phyloP scores from a whole-genome alignment of 2,888 invertebrate species.

The Aricia artaxerxes region DNA sequence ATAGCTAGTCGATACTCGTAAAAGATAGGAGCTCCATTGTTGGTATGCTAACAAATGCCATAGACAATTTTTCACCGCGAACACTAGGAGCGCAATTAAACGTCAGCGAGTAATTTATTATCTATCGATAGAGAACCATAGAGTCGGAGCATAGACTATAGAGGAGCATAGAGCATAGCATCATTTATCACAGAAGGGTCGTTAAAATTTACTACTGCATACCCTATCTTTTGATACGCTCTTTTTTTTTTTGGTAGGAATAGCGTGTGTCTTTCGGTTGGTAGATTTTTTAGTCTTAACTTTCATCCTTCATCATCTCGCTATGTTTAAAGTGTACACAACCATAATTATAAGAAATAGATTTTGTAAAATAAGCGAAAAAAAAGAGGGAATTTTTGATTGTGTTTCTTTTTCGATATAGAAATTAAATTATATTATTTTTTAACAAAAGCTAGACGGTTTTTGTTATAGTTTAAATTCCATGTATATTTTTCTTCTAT shows the following conservation, averaged over 20 bases:
- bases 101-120: conserved; percentile 58
- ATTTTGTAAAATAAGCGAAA: no score
- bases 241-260: neutral
- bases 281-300: neutral
- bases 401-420: no score
- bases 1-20: conserved; percentile 14
- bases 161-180: neutral
- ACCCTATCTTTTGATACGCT: conserved; percentile 2
- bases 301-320: neutral
- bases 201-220: conserved; percentile 26
- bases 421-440: no score
- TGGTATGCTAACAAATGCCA: conserved; percentile 25
- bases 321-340: neutral
- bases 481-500: no score
- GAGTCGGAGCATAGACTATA: neutral
- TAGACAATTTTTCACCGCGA: conserved; percentile 46
- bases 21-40: conserved; percentile 12
- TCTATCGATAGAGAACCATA: conserved; percentile 58
- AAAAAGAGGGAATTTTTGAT: no score
- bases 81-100: conserved; percentile 48
- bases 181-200: conserved; percentile 18
- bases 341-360: no score
- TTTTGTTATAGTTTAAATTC: no score
- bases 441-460: no score
- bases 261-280: neutral